Evolutionary conservation across 2,113 vertebrate genomes (phyloP).

Genomic region (Furnarius figulus): DNA sequence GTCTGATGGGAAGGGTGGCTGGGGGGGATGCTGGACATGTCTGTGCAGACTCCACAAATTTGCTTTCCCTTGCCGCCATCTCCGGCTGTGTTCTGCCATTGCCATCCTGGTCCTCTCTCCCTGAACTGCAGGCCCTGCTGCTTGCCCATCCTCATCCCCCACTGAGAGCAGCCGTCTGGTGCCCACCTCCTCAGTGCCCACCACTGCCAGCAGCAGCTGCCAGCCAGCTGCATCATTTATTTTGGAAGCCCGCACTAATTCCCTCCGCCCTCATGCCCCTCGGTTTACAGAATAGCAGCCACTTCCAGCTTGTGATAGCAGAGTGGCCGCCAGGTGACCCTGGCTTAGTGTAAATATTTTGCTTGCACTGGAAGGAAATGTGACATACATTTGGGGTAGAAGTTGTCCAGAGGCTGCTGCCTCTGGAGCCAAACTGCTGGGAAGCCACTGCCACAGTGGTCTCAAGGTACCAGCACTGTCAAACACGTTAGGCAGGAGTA

Average conservation of each 20-base stretch:
- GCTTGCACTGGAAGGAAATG: conserved; percentile 63
- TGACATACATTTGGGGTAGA: conserved; percentile 61
- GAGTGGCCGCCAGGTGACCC: conserved; percentile 48
- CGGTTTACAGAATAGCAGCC: background rate
- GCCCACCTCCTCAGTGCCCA: background rate
- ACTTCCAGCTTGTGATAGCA: conserved; percentile 31
- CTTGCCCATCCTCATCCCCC: accelerated
- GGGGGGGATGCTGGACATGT: accelerated
- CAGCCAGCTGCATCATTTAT: background rate
- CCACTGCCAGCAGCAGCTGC: accelerated
- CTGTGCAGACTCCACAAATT: background rate
- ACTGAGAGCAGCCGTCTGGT: accelerated
- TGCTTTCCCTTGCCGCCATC: accelerated
- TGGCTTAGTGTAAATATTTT: conserved; percentile 69
- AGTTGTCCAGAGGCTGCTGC: conserved; percentile 59
- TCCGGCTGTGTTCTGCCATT: accelerated
- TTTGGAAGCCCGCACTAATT: background rate
- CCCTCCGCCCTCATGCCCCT: background rate
- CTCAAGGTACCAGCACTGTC: background rate
- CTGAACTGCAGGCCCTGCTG: accelerated
- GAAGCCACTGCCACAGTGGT: background rate
- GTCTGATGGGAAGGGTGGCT: background rate
- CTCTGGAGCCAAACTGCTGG: background rate
- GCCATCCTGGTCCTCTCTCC: accelerated
- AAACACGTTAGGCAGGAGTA: background rate